These are phyloP conservation scores for Drosophila sucinea DNA, from an alignment of 1,140 invertebrate genomes.

Conservation along the genomic window DNA sequence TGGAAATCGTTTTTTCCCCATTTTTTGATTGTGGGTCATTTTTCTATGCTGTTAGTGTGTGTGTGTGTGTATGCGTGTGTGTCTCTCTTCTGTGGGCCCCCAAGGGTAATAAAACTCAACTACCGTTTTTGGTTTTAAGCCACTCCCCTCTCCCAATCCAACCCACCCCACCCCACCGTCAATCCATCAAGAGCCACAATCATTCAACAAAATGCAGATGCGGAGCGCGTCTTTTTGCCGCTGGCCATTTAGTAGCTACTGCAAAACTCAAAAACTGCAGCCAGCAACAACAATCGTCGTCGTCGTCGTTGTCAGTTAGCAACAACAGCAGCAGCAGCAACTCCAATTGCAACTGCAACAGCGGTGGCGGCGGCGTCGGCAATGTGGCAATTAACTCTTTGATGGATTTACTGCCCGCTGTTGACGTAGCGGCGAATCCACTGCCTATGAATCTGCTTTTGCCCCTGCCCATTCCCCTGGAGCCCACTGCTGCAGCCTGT, in stretches of 20 bases:
- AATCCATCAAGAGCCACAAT: slow-evolving; percentile 15
- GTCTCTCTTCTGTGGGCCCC: slow-evolving; percentile 25
- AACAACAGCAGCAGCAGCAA: slow-evolving; percentile 23
- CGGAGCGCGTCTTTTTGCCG: slow-evolving; percentile 46
- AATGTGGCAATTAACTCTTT: slow-evolving; percentile 79
- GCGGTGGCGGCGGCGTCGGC: slow-evolving; percentile 22
- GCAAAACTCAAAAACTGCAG: slow-evolving; percentile 31
- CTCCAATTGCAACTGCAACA: slow-evolving; percentile 18
- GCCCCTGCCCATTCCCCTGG: neutral
- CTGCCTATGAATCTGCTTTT: slow-evolving; percentile 12
- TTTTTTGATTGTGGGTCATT: slow-evolving; percentile 39
- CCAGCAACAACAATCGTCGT: slow-evolving; percentile 34
- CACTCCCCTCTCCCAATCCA: neutral
- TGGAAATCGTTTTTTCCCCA: neutral
- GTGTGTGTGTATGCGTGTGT: neutral
- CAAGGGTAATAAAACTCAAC: slow-evolving; percentile 30
- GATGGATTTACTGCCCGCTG: slow-evolving; percentile 69
- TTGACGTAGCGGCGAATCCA: slow-evolving; percentile 24
- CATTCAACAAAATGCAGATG: slow-evolving; percentile 31
- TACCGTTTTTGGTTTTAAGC: slow-evolving; percentile 41
- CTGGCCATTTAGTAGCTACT: slow-evolving; percentile 59
- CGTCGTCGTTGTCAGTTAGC: slow-evolving; percentile 29
- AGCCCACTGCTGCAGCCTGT: slow-evolving; percentile 28
- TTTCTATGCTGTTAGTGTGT: slow-evolving; percentile 29
- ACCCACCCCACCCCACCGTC: neutral